phyloP scores from a whole-genome alignment of 2,888 invertebrate genomes.

The Harpagoxenus sublaevis region DNA sequence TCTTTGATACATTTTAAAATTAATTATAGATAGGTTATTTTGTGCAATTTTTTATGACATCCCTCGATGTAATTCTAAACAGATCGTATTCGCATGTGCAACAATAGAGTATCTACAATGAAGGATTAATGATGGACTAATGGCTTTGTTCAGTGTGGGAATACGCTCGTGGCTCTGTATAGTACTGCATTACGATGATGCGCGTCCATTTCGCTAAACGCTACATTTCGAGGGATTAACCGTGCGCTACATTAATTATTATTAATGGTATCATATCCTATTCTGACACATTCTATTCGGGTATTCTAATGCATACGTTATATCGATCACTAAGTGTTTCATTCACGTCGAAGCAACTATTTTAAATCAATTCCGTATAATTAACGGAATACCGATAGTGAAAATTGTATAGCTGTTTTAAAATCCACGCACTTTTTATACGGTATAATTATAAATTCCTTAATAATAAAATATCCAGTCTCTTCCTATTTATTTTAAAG shows the following conservation, averaged over 20 bases:
- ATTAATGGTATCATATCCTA: conserved; percentile 58
- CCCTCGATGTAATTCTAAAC: conserved; percentile 49
- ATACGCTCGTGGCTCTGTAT: conserved; percentile 46
- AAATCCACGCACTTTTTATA: neutral
- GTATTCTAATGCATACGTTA: conserved; percentile 51
- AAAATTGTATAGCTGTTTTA: neutral
- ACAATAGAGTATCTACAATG: conserved; percentile 56
- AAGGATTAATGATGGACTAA: conserved; percentile 58
- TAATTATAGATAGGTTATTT: neutral
- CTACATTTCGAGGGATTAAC: conserved; percentile 57
- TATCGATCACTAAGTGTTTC: conserved; percentile 43
- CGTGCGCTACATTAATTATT: conserved; percentile 56
- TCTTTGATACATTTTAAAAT: neutral
- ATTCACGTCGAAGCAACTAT: conserved; percentile 40
- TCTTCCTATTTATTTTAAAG: neutral
- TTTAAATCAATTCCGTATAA: conserved; percentile 27
- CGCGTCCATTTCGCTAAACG: conserved; percentile 56
- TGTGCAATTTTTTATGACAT: conserved; percentile 47
- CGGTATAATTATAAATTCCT: neutral
- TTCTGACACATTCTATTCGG: conserved; percentile 58
- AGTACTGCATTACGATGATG: conserved; percentile 57
- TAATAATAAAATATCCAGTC: neutral
- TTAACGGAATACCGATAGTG: neutral
- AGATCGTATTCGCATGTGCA: conserved; percentile 46
- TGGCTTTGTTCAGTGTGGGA: conserved; percentile 57